These are phyloP conservation scores for Macrosoma leucophasiata DNA, from an alignment of 2,888 invertebrate genomes.

Conservation along the genomic window DNA sequence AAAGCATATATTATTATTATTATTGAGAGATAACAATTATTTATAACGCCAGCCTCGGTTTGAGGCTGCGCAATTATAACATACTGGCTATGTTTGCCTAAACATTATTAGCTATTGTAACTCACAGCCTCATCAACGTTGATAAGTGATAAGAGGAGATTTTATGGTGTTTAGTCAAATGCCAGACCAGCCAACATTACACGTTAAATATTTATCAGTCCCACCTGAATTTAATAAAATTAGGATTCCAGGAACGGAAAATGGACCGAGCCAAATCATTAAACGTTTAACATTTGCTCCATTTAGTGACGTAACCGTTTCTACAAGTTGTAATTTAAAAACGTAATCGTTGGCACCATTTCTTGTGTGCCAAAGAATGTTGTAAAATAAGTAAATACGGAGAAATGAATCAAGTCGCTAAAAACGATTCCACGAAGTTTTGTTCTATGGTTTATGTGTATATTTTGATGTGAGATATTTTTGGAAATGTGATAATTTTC, in stretches of 20 bases:
- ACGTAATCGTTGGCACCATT: slow-evolving; percentile 28
- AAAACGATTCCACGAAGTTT: slow-evolving; percentile 30
- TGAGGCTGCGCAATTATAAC: slow-evolving; percentile 11
- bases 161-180: slow-evolving; percentile 8
- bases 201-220: no score
- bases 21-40: no score
- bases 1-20: no score
- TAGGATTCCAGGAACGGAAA: no score
- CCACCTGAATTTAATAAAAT: no score
- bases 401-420: slow-evolving; percentile 27
- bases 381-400: slow-evolving; percentile 19
- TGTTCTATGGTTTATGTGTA: slow-evolving; percentile 17
- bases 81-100: slow-evolving; percentile 24
- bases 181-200: no score
- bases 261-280: no score
- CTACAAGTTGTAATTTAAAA: no score
- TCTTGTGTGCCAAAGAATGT: slow-evolving; percentile 22
- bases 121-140: slow-evolving; percentile 18
- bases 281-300: no score
- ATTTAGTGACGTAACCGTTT: no score
- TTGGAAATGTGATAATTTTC: slow-evolving; percentile 29
- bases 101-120: slow-evolving; percentile 18
- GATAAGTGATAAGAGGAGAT: slow-evolving; percentile 19
- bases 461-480: slow-evolving; percentile 32
- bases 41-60: slow-evolving; percentile 2